These are phyloP conservation scores for Apostichopus parvimensis DNA, from an alignment of 35 echinoderm and acorn worm species.

Conservation along the genomic window DNA sequence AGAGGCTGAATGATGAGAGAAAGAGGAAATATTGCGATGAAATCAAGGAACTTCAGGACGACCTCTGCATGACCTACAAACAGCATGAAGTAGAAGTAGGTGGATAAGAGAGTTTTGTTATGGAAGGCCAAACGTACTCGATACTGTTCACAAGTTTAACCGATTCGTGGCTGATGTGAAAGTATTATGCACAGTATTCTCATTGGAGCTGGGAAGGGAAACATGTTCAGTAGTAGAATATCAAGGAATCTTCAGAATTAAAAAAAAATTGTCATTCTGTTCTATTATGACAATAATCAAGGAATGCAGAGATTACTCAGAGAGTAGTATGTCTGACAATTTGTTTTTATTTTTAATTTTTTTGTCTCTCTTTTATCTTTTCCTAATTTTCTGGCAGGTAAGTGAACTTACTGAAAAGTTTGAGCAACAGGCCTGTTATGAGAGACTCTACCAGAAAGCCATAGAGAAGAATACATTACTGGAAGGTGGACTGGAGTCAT, in stretches of 20 bases:
- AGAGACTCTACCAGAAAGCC: slow-evolving; percentile 66
- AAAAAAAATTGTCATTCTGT: too few species aligned
- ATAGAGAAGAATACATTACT: slow-evolving; percentile 34
- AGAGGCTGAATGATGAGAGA: background rate
- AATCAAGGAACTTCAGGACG: slow-evolving; percentile 45
- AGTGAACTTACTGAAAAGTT: slow-evolving; percentile 50
- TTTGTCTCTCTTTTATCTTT: background rate
- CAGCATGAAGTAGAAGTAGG: slow-evolving; percentile 42
- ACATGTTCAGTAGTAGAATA: too few species aligned
- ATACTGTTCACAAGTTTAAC: too few species aligned
- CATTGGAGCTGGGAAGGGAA: too few species aligned
- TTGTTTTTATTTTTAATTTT: background rate
- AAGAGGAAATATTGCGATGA: slow-evolving; percentile 39
- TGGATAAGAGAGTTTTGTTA: too few species aligned
- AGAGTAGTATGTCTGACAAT: background rate
- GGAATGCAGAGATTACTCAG: too few species aligned
- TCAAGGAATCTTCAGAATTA: too few species aligned
- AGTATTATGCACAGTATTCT: too few species aligned
- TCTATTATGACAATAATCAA: too few species aligned
- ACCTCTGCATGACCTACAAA: slow-evolving; percentile 31
- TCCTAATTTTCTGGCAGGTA: slow-evolving; percentile 2
- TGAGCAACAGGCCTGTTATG: slow-evolving; percentile 57
- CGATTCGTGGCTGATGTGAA: too few species aligned
- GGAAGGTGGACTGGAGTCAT: slow-evolving; percentile 45
- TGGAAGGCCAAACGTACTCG: too few species aligned